Evolutionary conservation across 1,140 invertebrate genomes (phyloP).

Genomic region (Trichonephila clavata): DNA sequence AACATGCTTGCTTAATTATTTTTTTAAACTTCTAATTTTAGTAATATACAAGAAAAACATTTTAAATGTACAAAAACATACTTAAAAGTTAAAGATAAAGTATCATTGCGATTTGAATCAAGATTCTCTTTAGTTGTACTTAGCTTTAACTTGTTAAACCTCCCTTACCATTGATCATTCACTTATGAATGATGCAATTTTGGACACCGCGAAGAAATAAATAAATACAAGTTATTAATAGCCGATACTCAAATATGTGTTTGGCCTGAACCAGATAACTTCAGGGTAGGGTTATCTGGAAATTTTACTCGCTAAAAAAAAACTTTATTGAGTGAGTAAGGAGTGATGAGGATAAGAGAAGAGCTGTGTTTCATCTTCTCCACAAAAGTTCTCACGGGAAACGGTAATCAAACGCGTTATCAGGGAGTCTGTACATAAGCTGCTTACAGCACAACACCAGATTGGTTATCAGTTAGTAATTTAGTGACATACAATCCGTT

Average conservation of each 20-base stretch:
- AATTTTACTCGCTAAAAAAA: not conserved
- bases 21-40: too few species aligned
- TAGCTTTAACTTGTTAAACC: too few species aligned
- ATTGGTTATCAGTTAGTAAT: not conserved
- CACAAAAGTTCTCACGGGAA: not conserved
- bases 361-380: not conserved
- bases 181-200: not conserved
- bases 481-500: too few species aligned
- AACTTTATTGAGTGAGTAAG: not conserved
- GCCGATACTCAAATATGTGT: not conserved
- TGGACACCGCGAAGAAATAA: not conserved
- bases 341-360: not conserved
- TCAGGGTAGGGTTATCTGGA: not conserved
- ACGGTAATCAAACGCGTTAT: not conserved
- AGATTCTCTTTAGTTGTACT: too few species aligned
- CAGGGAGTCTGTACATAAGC: not conserved
- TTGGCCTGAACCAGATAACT: not conserved
- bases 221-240: not conserved
- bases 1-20: too few species aligned
- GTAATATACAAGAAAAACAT: too few species aligned
- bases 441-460: not conserved
- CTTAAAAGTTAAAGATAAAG: too few species aligned
- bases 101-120: too few species aligned
- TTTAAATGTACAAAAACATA: too few species aligned
- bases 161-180: not conserved